phyloP scores from a whole-genome alignment of 2,113 vertebrate genomes.

The Henicopernis longicauda region DNA sequence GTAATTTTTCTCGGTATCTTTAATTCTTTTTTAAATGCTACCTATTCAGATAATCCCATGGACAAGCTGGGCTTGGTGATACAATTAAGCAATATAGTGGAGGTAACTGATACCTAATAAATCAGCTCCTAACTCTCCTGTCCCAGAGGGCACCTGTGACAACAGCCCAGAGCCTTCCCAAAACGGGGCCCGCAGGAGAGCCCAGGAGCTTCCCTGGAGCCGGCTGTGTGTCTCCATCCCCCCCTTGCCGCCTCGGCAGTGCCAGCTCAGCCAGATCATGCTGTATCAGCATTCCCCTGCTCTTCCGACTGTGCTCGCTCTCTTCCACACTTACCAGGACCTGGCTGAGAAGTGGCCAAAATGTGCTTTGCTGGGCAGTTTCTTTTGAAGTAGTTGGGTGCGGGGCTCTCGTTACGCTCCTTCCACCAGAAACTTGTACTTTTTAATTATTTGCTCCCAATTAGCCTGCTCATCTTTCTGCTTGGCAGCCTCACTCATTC shows the following conservation, averaged over 20 bases:
- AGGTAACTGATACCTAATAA: neutral
- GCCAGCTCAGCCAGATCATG: neutral
- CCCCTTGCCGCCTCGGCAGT: fast-evolving
- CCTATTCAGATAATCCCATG: neutral
- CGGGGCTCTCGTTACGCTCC: fast-evolving
- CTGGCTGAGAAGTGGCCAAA: neutral
- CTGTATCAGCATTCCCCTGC: neutral
- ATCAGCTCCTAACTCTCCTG: neutral
- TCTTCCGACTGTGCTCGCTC: fast-evolving
- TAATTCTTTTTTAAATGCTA: neutral
- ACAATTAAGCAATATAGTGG: no score
- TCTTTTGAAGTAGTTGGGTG: neutral
- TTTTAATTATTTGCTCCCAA: neutral
- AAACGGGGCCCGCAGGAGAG: fast-evolving
- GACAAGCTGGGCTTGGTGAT: neutral
- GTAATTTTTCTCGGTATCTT: neutral
- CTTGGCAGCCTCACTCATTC: neutral
- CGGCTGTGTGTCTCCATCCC: neutral
- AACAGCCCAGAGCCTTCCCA: neutral
- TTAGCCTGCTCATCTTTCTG: neutral
- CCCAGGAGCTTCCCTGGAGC: fast-evolving
- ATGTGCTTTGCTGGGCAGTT: neutral
- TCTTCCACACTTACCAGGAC: neutral
- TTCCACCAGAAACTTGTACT: neutral
- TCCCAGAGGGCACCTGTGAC: fast-evolving